These are phyloP conservation scores for Aramus guarauna DNA, from an alignment of 2,113 vertebrate genomes.

Conservation along the genomic window DNA sequence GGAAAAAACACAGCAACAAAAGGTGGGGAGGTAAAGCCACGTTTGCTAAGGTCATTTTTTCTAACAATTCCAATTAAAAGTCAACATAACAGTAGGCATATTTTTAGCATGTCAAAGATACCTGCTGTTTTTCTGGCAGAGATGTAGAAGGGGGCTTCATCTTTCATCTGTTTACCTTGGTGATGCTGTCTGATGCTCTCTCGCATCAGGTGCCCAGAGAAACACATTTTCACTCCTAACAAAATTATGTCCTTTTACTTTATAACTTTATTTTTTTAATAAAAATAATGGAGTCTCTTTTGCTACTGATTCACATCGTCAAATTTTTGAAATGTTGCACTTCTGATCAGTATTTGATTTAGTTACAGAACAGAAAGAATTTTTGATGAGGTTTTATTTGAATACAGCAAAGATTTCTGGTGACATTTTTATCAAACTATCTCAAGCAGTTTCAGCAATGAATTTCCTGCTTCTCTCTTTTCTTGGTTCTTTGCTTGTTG, in stretches of 20 bases:
- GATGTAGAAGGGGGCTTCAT: not conserved
- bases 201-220: not conserved
- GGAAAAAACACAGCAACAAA: not conserved
- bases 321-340: not conserved
- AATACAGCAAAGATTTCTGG: not conserved
- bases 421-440: not conserved
- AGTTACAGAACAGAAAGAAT: not conserved
- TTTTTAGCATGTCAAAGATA: not conserved
- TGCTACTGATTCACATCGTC: not conserved
- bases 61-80: not conserved
- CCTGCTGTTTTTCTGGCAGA: not conserved
- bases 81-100: not conserved
- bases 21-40: not conserved
- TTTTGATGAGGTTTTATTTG: not conserved
- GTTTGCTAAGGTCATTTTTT: not conserved
- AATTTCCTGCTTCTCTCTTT: not conserved
- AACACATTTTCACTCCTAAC: not conserved
- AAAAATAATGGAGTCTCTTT: not conserved
- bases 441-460: not conserved
- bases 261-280: not conserved
- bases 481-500: not conserved
- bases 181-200: not conserved
- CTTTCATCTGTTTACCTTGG: not conserved
- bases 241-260: not conserved
- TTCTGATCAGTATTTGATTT: not conserved